Percentiles rank a stretch among this genome's conserved stretches.
Evolutionary conservation across 2,888 invertebrate genomes (phyloP).

Genomic region (Synanthedon andrenaeformis): DNA sequence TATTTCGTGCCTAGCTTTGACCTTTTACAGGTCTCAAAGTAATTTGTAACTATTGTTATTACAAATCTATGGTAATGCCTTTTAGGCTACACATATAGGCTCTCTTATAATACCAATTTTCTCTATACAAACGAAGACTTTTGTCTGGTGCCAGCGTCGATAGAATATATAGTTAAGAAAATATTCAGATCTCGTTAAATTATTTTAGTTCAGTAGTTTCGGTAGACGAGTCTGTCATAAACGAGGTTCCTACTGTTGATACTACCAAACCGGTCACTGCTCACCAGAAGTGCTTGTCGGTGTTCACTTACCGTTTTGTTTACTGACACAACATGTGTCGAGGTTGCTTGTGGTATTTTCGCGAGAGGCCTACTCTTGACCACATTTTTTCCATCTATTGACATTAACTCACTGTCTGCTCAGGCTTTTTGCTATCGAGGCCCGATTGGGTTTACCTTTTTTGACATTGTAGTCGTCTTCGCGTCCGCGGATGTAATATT

Average conservation of each 20-base stretch:
- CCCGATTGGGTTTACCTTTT: conserved; percentile 48
- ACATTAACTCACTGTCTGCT: conserved; percentile 37
- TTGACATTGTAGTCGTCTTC: conserved; percentile 26
- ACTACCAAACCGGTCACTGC: conserved; percentile 24
- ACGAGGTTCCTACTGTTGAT: background rate
- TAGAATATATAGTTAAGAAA: background rate
- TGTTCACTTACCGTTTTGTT: conserved; percentile 47
- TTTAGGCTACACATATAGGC: too few species aligned
- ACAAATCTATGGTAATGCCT: too few species aligned
- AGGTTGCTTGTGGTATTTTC: conserved; percentile 41
- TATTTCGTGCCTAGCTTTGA: conserved; percentile 27
- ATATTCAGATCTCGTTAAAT: background rate
- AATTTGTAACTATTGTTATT: conserved; percentile 47
- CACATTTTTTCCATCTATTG: conserved; percentile 45
- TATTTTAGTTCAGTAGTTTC: background rate
- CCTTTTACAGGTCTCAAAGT: conserved; percentile 30
- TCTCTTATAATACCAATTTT: too few species aligned
- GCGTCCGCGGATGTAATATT: too few species aligned
- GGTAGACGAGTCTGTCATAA: background rate
- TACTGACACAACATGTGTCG: conserved; percentile 54
- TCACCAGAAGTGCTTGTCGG: conserved; percentile 50
- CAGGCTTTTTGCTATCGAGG: conserved; percentile 55
- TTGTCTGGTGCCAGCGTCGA: conserved; percentile 1
- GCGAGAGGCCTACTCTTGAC: conserved; percentile 46
- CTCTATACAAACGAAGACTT: too few species aligned